Evolutionary conservation across 1,140 invertebrate species (phyloP).

Genomic region (Aphidius ervi): DNA sequence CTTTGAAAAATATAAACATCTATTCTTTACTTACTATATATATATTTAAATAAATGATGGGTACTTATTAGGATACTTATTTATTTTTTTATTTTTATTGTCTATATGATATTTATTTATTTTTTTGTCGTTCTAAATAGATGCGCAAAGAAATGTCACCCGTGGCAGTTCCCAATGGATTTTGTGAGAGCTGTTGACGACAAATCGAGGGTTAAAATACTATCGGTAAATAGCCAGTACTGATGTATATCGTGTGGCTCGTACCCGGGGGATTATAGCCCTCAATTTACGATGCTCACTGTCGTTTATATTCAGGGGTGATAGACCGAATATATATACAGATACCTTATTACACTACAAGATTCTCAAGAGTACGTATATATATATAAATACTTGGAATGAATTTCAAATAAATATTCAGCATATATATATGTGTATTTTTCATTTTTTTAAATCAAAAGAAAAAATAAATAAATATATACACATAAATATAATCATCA

Average conservation of each 20-base stretch:
- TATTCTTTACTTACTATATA: too few species aligned
- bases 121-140: background rate
- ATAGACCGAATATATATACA: conserved; percentile 7
- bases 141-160: conserved; percentile 20
- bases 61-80: too few species aligned
- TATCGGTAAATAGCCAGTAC: conserved; percentile 49
- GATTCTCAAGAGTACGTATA: background rate
- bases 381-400: too few species aligned
- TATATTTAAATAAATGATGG: too few species aligned
- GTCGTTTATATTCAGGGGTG: conserved; percentile 8
- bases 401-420: too few species aligned
- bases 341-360: background rate
- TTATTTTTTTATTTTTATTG: too few species aligned
- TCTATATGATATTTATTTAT: too few species aligned
- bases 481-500: too few species aligned
- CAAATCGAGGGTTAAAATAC: conserved; percentile 56
- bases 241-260: conserved; percentile 38
- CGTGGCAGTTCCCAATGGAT: conserved; percentile 45
- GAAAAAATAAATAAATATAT: too few species aligned
- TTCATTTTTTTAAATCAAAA: too few species aligned
- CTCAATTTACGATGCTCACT: conserved; percentile 38
- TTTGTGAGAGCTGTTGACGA: conserved; percentile 49
- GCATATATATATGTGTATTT: too few species aligned
- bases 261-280: conserved; percentile 47
- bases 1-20: too few species aligned